phyloP scores from a whole-genome alignment of 2,113 vertebrate genomes.

The Vombatus ursinus region DNA sequence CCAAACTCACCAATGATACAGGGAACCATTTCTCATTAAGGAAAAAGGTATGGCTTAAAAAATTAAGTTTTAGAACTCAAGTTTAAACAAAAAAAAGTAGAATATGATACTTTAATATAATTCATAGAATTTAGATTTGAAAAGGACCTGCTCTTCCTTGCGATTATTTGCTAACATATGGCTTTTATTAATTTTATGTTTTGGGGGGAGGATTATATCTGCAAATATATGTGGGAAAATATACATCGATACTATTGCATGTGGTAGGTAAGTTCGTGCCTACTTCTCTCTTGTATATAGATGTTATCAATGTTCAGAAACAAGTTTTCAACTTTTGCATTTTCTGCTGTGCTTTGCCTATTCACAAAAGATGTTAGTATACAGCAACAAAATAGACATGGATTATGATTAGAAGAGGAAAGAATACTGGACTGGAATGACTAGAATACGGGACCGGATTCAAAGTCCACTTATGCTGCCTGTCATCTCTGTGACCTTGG shows the following conservation, averaged over 20 bases:
- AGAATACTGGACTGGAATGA: not conserved
- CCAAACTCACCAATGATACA: constrained; percentile 33
- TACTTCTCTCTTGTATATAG: not conserved
- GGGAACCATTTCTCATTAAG: constrained; percentile 32
- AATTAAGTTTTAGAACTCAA: constrained; percentile 52
- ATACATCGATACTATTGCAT: not conserved
- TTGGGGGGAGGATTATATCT: not conserved
- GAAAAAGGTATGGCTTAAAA: not conserved
- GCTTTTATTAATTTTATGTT: not conserved
- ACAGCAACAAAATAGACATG: constrained; percentile 25
- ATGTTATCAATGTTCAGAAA: constrained; percentile 10
- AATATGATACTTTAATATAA: not conserved
- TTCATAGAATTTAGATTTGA: not conserved
- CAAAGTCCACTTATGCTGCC: not conserved
- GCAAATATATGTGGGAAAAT: not conserved
- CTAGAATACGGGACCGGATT: not conserved
- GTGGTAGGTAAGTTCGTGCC: not conserved
- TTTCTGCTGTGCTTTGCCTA: not conserved
- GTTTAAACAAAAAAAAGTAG: not conserved
- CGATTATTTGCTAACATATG: not conserved
- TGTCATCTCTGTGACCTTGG: not conserved
- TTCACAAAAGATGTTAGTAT: not conserved
- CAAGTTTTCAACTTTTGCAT: constrained; percentile 12
- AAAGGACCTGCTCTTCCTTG: not conserved
- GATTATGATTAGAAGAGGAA: constrained; percentile 4